These are phyloP conservation scores for Mustela lutreola DNA, from an alignment of 2,113 vertebrate species.

Conservation along the genomic window DNA sequence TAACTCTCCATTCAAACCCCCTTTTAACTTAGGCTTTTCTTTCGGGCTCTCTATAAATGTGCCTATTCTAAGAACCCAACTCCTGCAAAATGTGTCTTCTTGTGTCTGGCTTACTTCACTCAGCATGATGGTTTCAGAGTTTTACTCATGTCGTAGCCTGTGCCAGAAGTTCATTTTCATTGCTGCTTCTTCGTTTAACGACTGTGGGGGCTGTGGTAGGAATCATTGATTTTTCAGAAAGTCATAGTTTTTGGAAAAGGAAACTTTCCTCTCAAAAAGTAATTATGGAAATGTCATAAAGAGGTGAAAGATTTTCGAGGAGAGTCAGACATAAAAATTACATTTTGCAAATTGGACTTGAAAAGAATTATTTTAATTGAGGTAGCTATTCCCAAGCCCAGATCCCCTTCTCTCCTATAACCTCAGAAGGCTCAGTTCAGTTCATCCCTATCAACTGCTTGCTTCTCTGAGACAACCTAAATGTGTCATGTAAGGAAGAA, in stretches of 20 bases:
- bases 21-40: neutral
- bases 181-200: slow-evolving; percentile 23
- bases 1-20: neutral
- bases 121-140: neutral
- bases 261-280: slow-evolving; percentile 60
- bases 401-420: neutral
- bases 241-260: slow-evolving; percentile 35
- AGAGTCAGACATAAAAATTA: slow-evolving; percentile 65
- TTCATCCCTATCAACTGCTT: slow-evolving; percentile 52
- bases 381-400: slow-evolving; percentile 34
- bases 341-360: slow-evolving; percentile 64
- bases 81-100: neutral
- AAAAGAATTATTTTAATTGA: slow-evolving; percentile 67
- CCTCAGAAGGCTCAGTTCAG: slow-evolving; percentile 54
- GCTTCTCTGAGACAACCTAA: neutral
- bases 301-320: slow-evolving; percentile 51
- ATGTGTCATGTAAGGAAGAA: slow-evolving; percentile 39
- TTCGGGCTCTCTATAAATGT: neutral
- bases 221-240: slow-evolving; percentile 35
- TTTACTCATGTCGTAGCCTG: too few species aligned
- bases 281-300: slow-evolving; percentile 69
- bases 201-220: neutral
- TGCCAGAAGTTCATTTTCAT: neutral
- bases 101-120: neutral
- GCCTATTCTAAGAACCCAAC: neutral